A percentile compares a stretch with the other conserved stretches of the same genome.
These are phyloP conservation scores for Falco rusticolus DNA, from an alignment of 2,797 vertebrate genomes.

Conservation along the genomic window DNA sequence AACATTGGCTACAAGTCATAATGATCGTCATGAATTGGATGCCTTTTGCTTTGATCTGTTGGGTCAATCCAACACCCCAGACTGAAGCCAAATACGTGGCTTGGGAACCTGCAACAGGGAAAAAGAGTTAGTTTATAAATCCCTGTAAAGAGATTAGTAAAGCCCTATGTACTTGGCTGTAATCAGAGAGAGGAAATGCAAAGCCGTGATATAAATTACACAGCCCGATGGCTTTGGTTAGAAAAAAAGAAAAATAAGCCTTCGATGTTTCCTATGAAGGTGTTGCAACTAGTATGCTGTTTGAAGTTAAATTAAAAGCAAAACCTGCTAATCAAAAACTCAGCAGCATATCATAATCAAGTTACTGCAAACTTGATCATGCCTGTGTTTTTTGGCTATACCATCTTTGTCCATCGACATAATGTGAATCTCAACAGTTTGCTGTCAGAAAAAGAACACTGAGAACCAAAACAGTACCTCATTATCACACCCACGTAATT, in stretches of 20 bases:
- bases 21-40: not conserved
- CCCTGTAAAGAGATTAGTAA: conserved; percentile 1
- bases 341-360: not conserved
- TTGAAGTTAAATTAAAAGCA: not conserved
- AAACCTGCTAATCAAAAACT: not conserved
- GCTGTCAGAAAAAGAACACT: not conserved
- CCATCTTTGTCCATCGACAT: not conserved
- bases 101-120: not conserved
- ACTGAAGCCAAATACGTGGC: not conserved
- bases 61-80: not conserved
- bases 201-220: not conserved
- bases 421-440: not conserved
- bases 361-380: not conserved
- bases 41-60: conserved; percentile 36
- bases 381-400: not conserved
- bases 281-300: not conserved
- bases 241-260: not conserved
- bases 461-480: not conserved
- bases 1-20: not conserved
- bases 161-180: not conserved
- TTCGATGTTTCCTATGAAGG: not conserved
- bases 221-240: not conserved
- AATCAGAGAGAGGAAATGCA: not conserved
- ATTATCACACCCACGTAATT: not conserved
- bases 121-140: conserved; percentile 1